A percentile compares a stretch with the other conserved stretches of the same genome.
Evolutionary conservation across 2,113 vertebrate genomes (phyloP).

Genomic region (Gallinago paraguaiae): DNA sequence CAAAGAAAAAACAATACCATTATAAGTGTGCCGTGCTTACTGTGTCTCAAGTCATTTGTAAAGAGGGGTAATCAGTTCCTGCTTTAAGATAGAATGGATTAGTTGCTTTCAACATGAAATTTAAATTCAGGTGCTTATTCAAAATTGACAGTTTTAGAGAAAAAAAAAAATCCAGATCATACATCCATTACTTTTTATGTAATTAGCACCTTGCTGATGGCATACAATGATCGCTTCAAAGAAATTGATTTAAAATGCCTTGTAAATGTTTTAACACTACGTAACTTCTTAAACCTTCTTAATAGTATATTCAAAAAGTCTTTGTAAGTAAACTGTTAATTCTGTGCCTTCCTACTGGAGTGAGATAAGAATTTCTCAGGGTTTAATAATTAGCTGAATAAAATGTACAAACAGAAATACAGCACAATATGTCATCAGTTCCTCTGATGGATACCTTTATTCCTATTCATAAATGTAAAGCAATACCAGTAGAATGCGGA

Average conservation of each 20-base stretch:
- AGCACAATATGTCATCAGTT: background rate
- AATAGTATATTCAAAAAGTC: background rate
- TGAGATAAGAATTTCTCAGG: background rate
- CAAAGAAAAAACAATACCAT: background rate
- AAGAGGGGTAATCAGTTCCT: background rate
- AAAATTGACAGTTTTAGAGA: background rate
- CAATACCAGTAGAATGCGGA: background rate
- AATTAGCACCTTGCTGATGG: background rate
- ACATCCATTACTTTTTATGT: background rate
- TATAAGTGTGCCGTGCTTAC: background rate
- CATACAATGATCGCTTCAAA: background rate
- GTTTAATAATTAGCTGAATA: background rate
- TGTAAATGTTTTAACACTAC: background rate
- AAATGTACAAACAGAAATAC: background rate
- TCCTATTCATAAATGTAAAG: background rate
- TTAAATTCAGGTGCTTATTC: background rate
- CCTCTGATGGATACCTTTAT: background rate
- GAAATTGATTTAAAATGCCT: background rate
- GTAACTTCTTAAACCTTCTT: background rate
- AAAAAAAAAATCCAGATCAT: background rate
- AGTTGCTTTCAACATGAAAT: background rate
- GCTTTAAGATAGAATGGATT: background rate
- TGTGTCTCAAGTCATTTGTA: background rate
- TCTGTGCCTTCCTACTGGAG: background rate
- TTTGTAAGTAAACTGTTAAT: background rate